Conservation (phyloP, 2,113 vertebrate species). For the Willisornis vidua region DNA sequence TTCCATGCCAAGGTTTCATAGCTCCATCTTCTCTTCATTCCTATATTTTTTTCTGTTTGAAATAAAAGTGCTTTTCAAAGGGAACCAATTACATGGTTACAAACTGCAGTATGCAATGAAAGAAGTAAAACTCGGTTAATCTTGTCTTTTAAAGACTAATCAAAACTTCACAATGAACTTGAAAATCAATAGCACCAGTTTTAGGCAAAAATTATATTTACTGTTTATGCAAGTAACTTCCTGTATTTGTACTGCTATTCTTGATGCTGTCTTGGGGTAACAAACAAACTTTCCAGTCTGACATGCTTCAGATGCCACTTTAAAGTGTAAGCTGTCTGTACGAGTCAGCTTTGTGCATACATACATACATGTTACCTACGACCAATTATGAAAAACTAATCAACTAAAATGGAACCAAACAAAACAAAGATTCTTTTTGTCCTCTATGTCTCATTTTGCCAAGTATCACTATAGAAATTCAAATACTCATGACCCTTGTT, state of each 20-base stretch:
- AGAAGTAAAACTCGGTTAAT: neutral
- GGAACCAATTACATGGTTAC: neutral
- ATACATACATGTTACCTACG: neutral
- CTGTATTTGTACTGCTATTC: neutral
- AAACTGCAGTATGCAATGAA: neutral
- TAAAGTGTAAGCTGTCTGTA: neutral
- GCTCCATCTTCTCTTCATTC: neutral
- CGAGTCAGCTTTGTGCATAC: neutral
- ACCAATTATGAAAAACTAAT: neutral
- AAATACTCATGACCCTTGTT: neutral
- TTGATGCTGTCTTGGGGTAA: neutral
- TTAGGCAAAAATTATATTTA: neutral
- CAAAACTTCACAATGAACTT: neutral
- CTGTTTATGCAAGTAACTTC: neutral
- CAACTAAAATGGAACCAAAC: neutral
- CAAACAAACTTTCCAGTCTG: neutral
- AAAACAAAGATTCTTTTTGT: neutral
- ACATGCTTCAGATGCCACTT: neutral
- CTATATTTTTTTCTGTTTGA: neutral
- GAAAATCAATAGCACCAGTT: neutral
- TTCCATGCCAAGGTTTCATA: neutral
- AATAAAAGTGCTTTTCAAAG: neutral
- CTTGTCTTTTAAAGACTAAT: neutral
- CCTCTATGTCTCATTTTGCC: neutral
- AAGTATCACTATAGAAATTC: neutral